Evolutionary conservation across 2,797 vertebrate species (phyloP).

Genomic region (Anguilla pacifica): DNA sequence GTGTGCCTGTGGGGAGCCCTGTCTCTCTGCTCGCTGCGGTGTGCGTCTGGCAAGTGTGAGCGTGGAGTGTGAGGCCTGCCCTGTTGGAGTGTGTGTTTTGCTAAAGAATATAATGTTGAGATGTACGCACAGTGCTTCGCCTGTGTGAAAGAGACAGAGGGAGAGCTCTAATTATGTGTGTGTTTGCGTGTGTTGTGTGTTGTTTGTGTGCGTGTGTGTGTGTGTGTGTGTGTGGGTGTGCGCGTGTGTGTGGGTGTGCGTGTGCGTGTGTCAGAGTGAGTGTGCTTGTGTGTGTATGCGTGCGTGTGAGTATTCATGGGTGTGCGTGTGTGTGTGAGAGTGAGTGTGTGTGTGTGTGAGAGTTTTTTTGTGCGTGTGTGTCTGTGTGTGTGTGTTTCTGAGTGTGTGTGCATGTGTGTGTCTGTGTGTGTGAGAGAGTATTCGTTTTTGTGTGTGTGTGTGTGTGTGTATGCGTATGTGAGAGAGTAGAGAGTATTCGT

Average conservation of each 20-base stretch:
- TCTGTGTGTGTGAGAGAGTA: neutral
- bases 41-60: neutral
- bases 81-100: neutral
- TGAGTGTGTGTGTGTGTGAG: too few species aligned
- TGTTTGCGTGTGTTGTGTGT: too few species aligned
- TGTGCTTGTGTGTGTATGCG: too few species aligned
- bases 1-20: neutral
- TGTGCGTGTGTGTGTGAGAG: too few species aligned
- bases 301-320: too few species aligned
- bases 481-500: too few species aligned
- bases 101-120: neutral
- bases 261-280: too few species aligned
- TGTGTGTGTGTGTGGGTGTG: neutral
- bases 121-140: neutral
- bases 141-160: neutral
- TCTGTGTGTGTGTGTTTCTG: neutral
- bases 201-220: neutral
- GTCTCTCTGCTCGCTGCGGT: neutral
- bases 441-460: neutral
- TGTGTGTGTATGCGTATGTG: neutral
- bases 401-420: neutral
- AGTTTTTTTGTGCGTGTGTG: too few species aligned
- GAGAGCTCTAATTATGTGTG: neutral
- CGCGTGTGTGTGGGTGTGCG: too few species aligned
- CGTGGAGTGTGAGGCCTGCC: neutral